These are phyloP conservation scores for Herminia tarsipennalis DNA, from an alignment of 2,888 invertebrate genomes.

Conservation along the genomic window DNA sequence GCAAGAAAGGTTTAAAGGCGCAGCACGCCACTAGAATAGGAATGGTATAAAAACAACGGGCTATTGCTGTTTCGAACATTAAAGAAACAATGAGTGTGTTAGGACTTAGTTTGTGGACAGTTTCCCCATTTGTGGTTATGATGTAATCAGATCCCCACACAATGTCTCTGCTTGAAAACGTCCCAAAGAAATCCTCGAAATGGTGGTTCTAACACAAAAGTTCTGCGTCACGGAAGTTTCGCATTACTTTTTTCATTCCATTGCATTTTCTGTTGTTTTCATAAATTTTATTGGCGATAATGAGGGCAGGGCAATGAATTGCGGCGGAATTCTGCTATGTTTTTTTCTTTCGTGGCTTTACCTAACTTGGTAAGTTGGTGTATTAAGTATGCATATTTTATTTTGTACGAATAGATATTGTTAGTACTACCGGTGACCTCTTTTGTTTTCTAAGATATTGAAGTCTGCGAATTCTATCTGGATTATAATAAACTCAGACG, in stretches of 20 bases:
- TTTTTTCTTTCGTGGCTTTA: slow-evolving; percentile 9
- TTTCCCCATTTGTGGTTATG: slow-evolving; percentile 25
- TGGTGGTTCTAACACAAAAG: slow-evolving; percentile 8
- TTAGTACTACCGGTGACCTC: slow-evolving; percentile 6
- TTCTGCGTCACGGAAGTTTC: slow-evolving; percentile 16
- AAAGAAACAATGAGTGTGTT: slow-evolving; percentile 12
- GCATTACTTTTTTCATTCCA: slow-evolving; percentile 19
- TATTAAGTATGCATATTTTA: slow-evolving; percentile 19
- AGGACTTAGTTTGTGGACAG: slow-evolving; percentile 11
- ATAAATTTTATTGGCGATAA: slow-evolving; percentile 23
- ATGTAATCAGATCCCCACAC: slow-evolving; percentile 25
- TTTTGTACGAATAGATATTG: slow-evolving; percentile 6
- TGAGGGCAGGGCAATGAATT: slow-evolving; percentile 20
- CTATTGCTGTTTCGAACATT: slow-evolving; percentile 12
- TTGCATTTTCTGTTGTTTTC: slow-evolving; percentile 20
- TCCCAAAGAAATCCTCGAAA: slow-evolving; percentile 21
- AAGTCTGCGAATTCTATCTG: slow-evolving; percentile 22
- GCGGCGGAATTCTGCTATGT: slow-evolving; percentile 8
- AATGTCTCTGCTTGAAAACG: slow-evolving; percentile 23
- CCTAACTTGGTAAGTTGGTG: too few relatives aligned
- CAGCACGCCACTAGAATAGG: too few relatives aligned
- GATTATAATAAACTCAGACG: slow-evolving; percentile 21
- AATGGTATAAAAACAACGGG: too few relatives aligned
- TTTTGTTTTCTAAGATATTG: slow-evolving; percentile 31
- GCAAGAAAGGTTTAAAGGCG: too few relatives aligned